Evolutionary conservation across 2,797 vertebrate genomes (phyloP), one percentile per base, ranked within the genome.

Genomic region (Borostomias antarcticus): DNA sequence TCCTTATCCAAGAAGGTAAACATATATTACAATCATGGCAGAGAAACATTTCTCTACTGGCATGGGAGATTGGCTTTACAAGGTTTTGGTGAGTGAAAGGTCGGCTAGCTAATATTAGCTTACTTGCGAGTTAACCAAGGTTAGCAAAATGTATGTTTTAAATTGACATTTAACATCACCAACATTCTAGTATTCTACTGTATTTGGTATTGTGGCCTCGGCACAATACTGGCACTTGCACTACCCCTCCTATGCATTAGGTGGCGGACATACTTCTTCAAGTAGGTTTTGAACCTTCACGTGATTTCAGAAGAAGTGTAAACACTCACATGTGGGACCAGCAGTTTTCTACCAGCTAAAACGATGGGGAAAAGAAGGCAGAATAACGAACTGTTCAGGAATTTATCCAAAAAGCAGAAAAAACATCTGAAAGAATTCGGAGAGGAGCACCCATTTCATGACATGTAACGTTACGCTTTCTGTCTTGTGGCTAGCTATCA

Each of bases 361-460:
- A 87, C 64, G 0, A 98, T 98, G 97, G 96, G 94, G 1, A 98
- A 96, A 71, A 92, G 92, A 47, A 90, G 85, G 32, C 79, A 78
- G 30, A 90, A 76, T 48, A 89, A 83, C 0, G 85, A 84, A 19
- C 52, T 90, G 70, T 77, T 94, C 53, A 86, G 59, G 0, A 74
- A n/a, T 61, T 82, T 99, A 69, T 94, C 86, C 21, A 98, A 97
- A 78, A 96, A 93, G 81, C 96, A 97, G 80, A 98, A 94, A 87
- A 94, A 92, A 74, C 96, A 98, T n/a, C 77, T 99, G 2, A 91
- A 93, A 64, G 95, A 98, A 11, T 98, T 97, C 67, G 97, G 96
- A 84, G 96, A 98, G 85, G 89, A 96, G 73, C 97, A 98, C 59
- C 97, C 97, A 0, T 96, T 95, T 65, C 84, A 95, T 7, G 96